Conservation (phyloP, 2,113 vertebrate species). For the Elachura formosa region DNA sequence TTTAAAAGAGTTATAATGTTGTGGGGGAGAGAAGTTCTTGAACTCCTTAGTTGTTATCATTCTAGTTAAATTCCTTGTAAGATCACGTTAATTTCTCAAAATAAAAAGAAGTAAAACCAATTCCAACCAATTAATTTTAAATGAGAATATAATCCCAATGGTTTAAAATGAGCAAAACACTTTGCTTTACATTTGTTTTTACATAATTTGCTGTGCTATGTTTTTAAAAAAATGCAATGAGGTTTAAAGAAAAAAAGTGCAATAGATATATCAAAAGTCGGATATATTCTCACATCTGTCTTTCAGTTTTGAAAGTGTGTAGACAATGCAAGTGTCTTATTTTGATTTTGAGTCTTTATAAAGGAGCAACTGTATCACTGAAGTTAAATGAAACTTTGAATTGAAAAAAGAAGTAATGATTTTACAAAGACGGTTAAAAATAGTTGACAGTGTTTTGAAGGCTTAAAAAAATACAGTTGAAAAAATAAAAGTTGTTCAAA, state of each 20-base stretch:
- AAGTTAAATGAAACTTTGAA: background rate
- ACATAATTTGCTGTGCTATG: background rate
- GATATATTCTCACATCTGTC: background rate
- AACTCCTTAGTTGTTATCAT: background rate
- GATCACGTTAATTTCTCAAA: background rate
- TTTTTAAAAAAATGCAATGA: background rate
- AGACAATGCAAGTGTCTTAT: background rate
- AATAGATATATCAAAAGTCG: background rate
- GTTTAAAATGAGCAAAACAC: background rate
- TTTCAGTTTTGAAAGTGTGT: background rate
- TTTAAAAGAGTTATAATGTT: background rate
- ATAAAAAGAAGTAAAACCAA: background rate
- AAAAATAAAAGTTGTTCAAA: background rate
- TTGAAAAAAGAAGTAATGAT: background rate
- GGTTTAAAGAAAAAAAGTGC: background rate
- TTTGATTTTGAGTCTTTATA: background rate
- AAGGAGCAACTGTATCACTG: background rate
- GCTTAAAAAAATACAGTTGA: background rate
- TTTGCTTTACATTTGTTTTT: background rate
- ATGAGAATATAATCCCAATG: background rate
- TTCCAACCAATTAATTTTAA: background rate
- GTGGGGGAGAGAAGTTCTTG: background rate
- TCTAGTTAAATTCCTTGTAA: background rate
- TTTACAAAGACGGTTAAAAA: background rate
- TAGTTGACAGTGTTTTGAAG: background rate